Evolutionary conservation across 2,888 invertebrate genomes (phyloP).

Genomic region (Tupiocoris notatus): DNA sequence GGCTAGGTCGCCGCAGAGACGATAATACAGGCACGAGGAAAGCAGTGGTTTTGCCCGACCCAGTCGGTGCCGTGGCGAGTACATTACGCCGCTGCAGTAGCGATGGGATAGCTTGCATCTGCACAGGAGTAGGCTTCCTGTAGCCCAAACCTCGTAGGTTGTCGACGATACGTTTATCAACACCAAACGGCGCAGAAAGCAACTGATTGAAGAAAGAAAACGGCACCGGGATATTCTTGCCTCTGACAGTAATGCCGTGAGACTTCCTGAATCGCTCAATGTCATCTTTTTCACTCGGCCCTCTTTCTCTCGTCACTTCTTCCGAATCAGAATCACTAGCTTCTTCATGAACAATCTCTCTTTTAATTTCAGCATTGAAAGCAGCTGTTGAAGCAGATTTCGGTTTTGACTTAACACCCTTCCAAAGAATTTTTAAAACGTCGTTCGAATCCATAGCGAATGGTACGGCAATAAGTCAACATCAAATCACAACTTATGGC

Average conservation of each 20-base stretch:
- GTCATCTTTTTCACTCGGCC: background rate
- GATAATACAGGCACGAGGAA: conserved; percentile 88
- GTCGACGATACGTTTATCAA: conserved; percentile 63
- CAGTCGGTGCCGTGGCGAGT: conserved; percentile 94
- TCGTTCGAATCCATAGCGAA: conserved; percentile 22
- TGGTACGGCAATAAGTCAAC: too few relatives aligned
- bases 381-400: background rate
- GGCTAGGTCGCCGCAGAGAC: conserved; percentile 66
- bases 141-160: conserved; percentile 73
- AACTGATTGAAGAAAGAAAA: conserved; percentile 70
- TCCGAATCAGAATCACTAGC: conserved; percentile 9
- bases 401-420: conserved; percentile 19
- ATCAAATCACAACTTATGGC: too few relatives aligned
- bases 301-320: background rate
- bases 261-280: background rate
- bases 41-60: conserved; percentile 95
- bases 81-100: conserved; percentile 81
- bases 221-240: conserved; percentile 77
- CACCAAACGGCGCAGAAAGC: conserved; percentile 56
- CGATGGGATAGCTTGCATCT: conserved; percentile 88
- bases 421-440: conserved; percentile 24
- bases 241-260: conserved; percentile 53
- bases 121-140: conserved; percentile 78
- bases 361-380: background rate
- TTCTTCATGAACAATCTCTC: background rate